Evolutionary conservation across 1,140 invertebrate genomes (phyloP).

Genomic region (Drosophila jambulina): DNA sequence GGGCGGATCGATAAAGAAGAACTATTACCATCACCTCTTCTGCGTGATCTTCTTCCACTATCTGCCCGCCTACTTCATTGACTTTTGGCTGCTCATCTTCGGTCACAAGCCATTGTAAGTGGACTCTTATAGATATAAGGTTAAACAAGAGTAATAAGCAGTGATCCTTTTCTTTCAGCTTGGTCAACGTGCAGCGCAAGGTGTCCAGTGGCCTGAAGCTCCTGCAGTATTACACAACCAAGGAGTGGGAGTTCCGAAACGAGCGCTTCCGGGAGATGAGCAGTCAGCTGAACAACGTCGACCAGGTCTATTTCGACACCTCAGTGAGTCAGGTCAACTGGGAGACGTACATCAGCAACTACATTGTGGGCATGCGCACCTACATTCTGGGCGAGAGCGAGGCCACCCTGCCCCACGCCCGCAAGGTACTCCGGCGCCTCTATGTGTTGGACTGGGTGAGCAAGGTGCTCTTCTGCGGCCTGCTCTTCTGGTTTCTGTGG

Average conservation of each 20-base stretch:
- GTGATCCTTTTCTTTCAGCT: slow-evolving; percentile 81
- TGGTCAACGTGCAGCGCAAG: slow-evolving; percentile 89
- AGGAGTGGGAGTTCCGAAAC: slow-evolving; percentile 93
- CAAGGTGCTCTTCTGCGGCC: slow-evolving; percentile 78
- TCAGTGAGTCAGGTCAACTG: slow-evolving; percentile 88
- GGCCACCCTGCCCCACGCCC: slow-evolving; percentile 90
- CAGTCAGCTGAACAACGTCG: slow-evolving; percentile 87
- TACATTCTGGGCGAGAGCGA: slow-evolving; percentile 92
- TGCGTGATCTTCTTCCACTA: slow-evolving; percentile 91
- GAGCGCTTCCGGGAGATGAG: slow-evolving; percentile 89
- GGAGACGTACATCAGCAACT: slow-evolving; percentile 89
- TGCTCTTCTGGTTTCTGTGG: slow-evolving; percentile 85
- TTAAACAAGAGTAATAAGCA: background rate
- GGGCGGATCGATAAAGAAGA: slow-evolving; percentile 90
- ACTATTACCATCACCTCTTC: slow-evolving; percentile 88
- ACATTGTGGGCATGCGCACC: slow-evolving; percentile 90
- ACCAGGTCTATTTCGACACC: slow-evolving; percentile 88
- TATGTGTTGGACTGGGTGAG: slow-evolving; percentile 86
- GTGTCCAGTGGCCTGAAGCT: slow-evolving; percentile 88
- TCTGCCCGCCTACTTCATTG: slow-evolving; percentile 93
- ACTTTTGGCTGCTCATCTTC: slow-evolving; percentile 88
- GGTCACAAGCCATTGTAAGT: slow-evolving; percentile 93
- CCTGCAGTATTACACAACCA: slow-evolving; percentile 94
- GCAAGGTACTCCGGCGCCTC: slow-evolving; percentile 87
- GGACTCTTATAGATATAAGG: too few species aligned